phyloP scores from a whole-genome alignment of 2,888 invertebrate species.

The Euplexia lucipara region DNA sequence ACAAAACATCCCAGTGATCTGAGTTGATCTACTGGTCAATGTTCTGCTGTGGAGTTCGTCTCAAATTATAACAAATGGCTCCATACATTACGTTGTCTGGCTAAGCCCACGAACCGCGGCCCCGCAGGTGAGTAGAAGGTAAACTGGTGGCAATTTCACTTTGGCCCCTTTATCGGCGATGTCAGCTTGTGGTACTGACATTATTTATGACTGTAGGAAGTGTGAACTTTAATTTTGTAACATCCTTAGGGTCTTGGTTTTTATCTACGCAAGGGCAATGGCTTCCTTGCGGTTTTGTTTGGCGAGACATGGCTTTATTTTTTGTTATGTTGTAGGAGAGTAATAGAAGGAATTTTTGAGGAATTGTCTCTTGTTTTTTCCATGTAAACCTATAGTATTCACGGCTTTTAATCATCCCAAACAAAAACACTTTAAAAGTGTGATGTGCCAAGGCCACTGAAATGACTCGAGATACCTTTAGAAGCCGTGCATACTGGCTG shows the following conservation, averaged over 20 bases:
- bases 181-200: constrained; percentile 62
- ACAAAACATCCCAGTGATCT: constrained; percentile 20
- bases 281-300: constrained; percentile 18
- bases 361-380: neutral
- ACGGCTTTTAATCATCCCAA: too few relatives aligned
- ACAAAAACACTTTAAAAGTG: too few relatives aligned
- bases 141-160: constrained; percentile 67
- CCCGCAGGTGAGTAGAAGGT: constrained; percentile 60
- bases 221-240: constrained; percentile 62
- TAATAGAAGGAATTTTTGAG: neutral
- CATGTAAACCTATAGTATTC: neutral
- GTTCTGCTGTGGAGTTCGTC: constrained; percentile 64
- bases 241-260: constrained; percentile 46
- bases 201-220: constrained; percentile 65
- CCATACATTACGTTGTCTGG: constrained; percentile 75
- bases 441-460: too few relatives aligned
- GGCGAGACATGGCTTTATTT: neutral
- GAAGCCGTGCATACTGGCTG: too few relatives aligned
- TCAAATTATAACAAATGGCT: constrained; percentile 82
- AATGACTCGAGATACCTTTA: too few relatives aligned
- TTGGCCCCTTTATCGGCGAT: constrained; percentile 65
- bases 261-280: constrained; percentile 40
- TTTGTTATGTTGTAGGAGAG: neutral
- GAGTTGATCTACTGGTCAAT: constrained; percentile 57
- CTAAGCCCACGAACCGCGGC: constrained; percentile 57